These are phyloP conservation scores for Agriopis aurantiaria DNA, from an alignment of 2,888 invertebrate genomes.

Conservation along the genomic window DNA sequence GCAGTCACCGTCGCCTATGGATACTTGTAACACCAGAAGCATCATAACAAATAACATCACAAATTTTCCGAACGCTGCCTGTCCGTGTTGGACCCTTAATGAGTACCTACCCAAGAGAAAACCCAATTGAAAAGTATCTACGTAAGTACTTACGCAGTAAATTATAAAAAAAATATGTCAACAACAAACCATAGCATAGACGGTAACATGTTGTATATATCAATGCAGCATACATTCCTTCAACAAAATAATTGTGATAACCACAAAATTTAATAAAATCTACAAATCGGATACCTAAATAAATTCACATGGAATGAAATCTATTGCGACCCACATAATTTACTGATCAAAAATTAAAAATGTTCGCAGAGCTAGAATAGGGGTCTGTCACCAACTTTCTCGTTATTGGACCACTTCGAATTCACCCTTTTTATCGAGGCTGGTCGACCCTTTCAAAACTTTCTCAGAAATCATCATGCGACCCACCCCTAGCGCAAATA, in stretches of 20 bases:
- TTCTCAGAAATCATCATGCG: slow-evolving; percentile 73
- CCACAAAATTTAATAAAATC: not conserved
- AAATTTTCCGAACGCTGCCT: too few relatives aligned
- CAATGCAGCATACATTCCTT: too few relatives aligned
- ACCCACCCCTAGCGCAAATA: slow-evolving; percentile 60
- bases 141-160: too few relatives aligned
- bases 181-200: too few relatives aligned
- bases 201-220: too few relatives aligned
- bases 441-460: slow-evolving; percentile 72
- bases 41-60: too few relatives aligned
- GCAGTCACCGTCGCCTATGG: too few relatives aligned
- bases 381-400: slow-evolving; percentile 60
- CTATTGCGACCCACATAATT: not conserved
- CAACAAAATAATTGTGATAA: not conserved
- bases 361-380: slow-evolving; percentile 26
- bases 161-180: too few relatives aligned
- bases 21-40: too few relatives aligned
- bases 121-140: too few relatives aligned
- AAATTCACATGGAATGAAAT: not conserved
- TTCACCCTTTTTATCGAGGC: slow-evolving; percentile 76
- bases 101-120: too few relatives aligned
- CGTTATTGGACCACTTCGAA: slow-evolving; percentile 67
- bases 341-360: slow-evolving; percentile 24
- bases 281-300: not conserved
- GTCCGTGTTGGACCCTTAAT: too few relatives aligned